Evolutionary conservation across 2,797 vertebrate species (phyloP).

Genomic region (Trachurus trachurus): DNA sequence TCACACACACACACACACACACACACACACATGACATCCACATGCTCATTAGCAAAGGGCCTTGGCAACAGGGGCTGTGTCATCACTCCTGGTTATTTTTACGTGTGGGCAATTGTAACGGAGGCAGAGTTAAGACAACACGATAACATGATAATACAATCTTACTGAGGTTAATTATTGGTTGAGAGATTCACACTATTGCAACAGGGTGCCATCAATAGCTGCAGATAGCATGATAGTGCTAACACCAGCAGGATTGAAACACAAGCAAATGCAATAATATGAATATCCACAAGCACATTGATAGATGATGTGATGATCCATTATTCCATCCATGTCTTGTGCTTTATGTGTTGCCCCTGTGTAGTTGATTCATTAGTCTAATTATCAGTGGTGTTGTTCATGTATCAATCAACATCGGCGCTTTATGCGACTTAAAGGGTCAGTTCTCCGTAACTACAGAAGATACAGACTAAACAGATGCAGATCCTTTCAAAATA

Average conservation of each 20-base stretch:
- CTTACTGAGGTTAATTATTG: conserved; percentile 22
- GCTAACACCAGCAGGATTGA: conserved; percentile 9
- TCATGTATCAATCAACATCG: not conserved
- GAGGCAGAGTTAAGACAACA: conserved; percentile 42
- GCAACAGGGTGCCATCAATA: not conserved
- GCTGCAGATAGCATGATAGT: conserved; percentile 6
- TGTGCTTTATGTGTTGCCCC: not conserved
- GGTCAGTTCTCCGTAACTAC: conserved; percentile 18
- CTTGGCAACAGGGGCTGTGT: conserved; percentile 45
- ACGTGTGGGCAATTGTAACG: conserved; percentile 16
- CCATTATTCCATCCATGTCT: conserved; percentile 11
- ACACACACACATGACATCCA: conserved; percentile 4
- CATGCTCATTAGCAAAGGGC: conserved; percentile 40
- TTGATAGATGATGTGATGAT: not conserved
- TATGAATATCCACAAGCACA: not conserved
- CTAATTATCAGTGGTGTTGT: conserved; percentile 14
- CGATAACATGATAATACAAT: conserved; percentile 33
- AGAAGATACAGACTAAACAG: not conserved
- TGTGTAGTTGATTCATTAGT: not conserved
- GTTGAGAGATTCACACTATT: conserved; percentile 18
- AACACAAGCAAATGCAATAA: not conserved
- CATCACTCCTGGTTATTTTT: conserved; percentile 54
- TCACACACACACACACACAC: not conserved
- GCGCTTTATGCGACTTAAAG: conserved; percentile 11
- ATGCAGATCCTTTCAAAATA: too few relatives aligned